Evolutionary conservation across 2,888 invertebrate genomes (phyloP).

Genomic region (Hermaeophaga mercurialis): DNA sequence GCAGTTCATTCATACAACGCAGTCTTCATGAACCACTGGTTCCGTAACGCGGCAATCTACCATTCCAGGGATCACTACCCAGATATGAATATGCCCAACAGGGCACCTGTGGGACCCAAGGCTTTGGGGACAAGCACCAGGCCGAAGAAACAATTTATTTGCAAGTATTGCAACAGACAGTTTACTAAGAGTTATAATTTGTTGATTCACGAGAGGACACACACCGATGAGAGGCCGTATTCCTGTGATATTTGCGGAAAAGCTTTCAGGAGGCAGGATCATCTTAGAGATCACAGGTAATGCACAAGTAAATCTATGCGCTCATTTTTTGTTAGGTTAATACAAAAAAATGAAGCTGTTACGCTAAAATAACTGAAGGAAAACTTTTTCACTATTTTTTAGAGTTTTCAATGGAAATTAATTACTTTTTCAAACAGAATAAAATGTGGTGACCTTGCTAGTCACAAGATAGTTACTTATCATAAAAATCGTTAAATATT

Average conservation of each 20-base stretch:
- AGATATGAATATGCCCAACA: constrained; percentile 44
- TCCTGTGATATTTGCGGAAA: constrained; percentile 96
- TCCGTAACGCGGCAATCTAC: constrained; percentile 72
- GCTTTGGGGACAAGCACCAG: constrained; percentile 60
- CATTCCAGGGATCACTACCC: constrained; percentile 57
- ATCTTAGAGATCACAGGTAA: constrained; percentile 86
- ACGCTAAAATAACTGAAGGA: too few relatives aligned
- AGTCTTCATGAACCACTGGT: constrained; percentile 74
- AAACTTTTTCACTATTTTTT: too few relatives aligned
- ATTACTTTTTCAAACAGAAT: too few relatives aligned
- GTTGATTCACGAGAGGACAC: constrained; percentile 95
- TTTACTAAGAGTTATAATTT: constrained; percentile 98
- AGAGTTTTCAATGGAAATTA: too few relatives aligned
- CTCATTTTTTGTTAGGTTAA: too few relatives aligned
- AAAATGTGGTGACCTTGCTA: too few relatives aligned
- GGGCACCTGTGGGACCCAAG: constrained; percentile 55
- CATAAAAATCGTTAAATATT: too few relatives aligned
- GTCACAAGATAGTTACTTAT: too few relatives aligned
- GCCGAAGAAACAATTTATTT: constrained; percentile 89
- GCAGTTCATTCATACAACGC: constrained; percentile 56
- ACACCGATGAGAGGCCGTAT: constrained; percentile 95
- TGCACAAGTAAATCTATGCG: too few relatives aligned
- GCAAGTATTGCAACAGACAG: constrained; percentile 95
- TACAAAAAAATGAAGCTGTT: too few relatives aligned
- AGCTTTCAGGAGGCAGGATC: constrained; percentile 94